Percentiles rank a stretch among this genome's conserved stretches.
These are phyloP conservation scores for Catonia carolina DNA, from an alignment of 2,888 invertebrate genomes.

Conservation along the genomic window DNA sequence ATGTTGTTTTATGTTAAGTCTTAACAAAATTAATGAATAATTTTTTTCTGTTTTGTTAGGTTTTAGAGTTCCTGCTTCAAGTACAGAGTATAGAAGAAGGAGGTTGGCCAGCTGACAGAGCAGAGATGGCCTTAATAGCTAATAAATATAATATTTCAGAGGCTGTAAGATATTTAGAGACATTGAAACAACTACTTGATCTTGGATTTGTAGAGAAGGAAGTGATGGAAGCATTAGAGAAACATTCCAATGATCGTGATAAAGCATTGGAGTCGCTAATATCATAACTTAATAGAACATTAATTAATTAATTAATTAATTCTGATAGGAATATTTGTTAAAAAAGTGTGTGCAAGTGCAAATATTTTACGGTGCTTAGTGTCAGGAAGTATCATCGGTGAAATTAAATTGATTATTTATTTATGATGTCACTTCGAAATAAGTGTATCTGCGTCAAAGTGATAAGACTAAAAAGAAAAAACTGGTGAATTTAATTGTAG, in stretches of 20 bases:
- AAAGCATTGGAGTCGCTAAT: constrained; percentile 78
- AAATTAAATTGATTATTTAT: too few species aligned
- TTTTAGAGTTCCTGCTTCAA: constrained; percentile 75
- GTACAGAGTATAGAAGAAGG: constrained; percentile 48
- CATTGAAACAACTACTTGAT: constrained; percentile 65
- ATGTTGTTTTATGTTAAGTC: too few species aligned
- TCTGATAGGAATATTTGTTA: too few species aligned
- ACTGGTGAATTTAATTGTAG: too few species aligned
- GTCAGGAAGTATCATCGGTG: too few species aligned
- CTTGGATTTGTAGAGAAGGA: constrained; percentile 74
- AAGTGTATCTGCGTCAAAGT: too few species aligned
- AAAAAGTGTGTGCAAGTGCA: too few species aligned
- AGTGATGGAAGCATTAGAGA: constrained; percentile 65
- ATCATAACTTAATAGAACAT: constrained; percentile 46
- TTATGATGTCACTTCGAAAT: too few species aligned
- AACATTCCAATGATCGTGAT: constrained; percentile 74
- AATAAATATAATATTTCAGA: constrained; percentile 44
- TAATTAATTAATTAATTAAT: background rate
- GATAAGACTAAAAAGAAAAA: too few species aligned
- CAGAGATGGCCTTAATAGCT: constrained; percentile 45
- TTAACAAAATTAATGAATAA: too few species aligned
- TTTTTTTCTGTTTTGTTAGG: constrained; percentile 47
- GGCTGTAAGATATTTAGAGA: constrained; percentile 45
- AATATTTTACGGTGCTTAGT: too few species aligned
- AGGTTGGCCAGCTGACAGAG: constrained; percentile 43